These are phyloP conservation scores for Scortum barcoo DNA, from an alignment of 2,113 vertebrate species.

Conservation along the genomic window DNA sequence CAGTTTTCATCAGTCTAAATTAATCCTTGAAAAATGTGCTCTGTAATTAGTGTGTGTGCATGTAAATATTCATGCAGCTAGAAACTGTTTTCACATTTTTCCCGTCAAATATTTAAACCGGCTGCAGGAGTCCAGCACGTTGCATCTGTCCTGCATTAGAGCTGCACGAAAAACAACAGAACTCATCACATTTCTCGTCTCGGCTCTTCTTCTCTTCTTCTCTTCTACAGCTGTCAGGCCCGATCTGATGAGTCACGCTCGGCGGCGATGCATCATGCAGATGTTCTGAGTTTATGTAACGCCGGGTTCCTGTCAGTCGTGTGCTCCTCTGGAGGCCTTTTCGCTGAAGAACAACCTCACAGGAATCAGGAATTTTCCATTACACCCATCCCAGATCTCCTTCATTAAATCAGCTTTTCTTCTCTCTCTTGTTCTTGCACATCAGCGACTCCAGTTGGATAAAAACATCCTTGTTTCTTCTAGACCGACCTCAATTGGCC, in stretches of 20 bases:
- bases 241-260: slow-evolving; percentile 47
- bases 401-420: neutral
- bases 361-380: slow-evolving; percentile 52
- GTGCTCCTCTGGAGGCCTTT: neutral
- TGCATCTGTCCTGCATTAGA: slow-evolving; percentile 20
- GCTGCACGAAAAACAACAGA: neutral
- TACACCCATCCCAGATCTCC: neutral
- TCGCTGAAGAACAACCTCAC: slow-evolving; percentile 3
- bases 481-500: neutral
- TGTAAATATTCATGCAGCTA: too few species aligned
- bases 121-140: neutral
- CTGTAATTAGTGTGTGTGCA: too few species aligned
- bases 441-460: neutral
- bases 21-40: neutral
- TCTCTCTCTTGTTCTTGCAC: neutral
- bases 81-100: neutral
- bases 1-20: neutral
- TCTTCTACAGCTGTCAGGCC: slow-evolving; percentile 19
- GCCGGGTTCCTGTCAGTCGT: slow-evolving; percentile 41
- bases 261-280: slow-evolving; percentile 16
- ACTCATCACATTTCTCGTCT: neutral
- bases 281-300: slow-evolving; percentile 35
- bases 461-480: neutral
- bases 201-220: neutral
- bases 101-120: neutral